These are phyloP conservation scores for Mesorhabditis sp. DNA, from an alignment of 2,888 invertebrate species.

Conservation along the genomic window DNA sequence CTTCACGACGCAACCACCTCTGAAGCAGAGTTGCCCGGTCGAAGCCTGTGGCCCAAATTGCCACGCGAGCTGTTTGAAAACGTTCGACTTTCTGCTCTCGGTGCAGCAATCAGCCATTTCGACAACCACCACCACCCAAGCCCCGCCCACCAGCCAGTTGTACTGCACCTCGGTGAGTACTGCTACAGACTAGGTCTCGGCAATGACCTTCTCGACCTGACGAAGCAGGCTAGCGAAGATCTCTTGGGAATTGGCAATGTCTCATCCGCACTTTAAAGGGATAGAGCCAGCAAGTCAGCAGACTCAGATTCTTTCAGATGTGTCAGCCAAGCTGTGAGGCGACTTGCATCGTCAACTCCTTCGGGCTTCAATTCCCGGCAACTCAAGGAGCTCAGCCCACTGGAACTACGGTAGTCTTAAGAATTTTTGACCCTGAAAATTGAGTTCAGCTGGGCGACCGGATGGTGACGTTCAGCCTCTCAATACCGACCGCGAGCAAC, in stretches of 20 bases:
- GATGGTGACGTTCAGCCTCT: no score
- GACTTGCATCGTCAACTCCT: background rate
- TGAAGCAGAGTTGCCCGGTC: conserved; percentile 9
- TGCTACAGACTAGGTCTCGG: background rate
- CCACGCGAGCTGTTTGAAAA: conserved; percentile 23
- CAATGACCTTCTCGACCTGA: no score
- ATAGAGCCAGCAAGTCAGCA: no score
- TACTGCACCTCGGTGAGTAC: conserved; percentile 4
- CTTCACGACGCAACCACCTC: background rate
- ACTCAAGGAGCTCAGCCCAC: background rate
- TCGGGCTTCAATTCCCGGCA: background rate
- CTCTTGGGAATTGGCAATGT: no score
- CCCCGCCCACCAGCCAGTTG: background rate
- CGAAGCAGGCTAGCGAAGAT: no score
- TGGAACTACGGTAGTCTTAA: no score
- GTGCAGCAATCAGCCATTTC: background rate
- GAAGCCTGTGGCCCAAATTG: conserved; percentile 21
- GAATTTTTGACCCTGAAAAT: no score
- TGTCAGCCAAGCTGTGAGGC: background rate
- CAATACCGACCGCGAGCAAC: no score
- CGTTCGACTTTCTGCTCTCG: conserved; percentile 11
- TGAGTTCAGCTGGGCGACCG: no score
- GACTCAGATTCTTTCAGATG: background rate
- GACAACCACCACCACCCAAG: background rate
- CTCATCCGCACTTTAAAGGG: no score